Evolutionary conservation across 1,140 invertebrate genomes (phyloP).

Genomic region (Cydia fagiglandana): DNA sequence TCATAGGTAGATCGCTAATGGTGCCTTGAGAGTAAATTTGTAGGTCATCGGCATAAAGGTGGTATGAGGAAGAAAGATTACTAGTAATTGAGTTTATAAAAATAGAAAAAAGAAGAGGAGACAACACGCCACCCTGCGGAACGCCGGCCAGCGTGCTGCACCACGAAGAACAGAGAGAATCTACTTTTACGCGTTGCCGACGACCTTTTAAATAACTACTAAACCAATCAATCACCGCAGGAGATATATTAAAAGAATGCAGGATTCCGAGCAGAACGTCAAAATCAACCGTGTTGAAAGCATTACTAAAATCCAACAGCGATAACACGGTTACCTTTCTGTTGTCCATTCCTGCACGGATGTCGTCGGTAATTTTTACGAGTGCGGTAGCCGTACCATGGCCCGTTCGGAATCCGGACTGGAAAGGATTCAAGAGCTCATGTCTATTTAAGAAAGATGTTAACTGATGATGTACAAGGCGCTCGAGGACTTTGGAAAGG

Average conservation of each 20-base stretch:
- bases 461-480: neutral
- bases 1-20: too few relatives aligned
- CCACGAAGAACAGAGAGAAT: neutral
- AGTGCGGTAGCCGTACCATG: conserved; percentile 1
- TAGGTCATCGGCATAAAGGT: too few relatives aligned
- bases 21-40: too few relatives aligned
- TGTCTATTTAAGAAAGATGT: neutral
- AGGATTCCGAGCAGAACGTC: neutral
- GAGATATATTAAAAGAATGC: neutral
- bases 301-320: neutral
- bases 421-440: neutral
- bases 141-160: neutral
- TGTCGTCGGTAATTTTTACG: conserved; percentile 8
- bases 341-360: neutral
- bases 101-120: neutral
- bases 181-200: neutral
- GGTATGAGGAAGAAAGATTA: too few relatives aligned
- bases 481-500: too few relatives aligned
- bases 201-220: neutral
- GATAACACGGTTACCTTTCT: neutral
- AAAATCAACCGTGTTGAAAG: neutral
- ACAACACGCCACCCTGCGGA: neutral
- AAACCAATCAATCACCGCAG: too few relatives aligned
- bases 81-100: too few relatives aligned
- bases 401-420: neutral